Evolutionary conservation across 2,113 vertebrate species (phyloP), one percentile per base, ranked within the genome.

Genomic region (Microcebus jonahi): DNA sequence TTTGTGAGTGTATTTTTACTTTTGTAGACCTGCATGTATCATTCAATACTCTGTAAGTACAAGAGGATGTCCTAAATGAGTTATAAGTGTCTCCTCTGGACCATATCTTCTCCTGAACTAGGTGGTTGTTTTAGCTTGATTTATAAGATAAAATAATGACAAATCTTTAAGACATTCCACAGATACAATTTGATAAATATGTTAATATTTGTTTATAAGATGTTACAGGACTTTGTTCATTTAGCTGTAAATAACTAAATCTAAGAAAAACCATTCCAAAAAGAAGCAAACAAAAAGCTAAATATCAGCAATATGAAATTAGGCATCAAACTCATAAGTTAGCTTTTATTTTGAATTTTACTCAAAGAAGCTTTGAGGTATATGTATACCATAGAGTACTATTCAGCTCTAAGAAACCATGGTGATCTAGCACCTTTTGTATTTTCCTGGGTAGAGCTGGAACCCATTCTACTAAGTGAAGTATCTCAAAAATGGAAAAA

Each of bases 171-270:
- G 57, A 93, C 25, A 92, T 55, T 87, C 14, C 25, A 88, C 36
- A 96, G 63, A 94, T 17, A 95, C 59, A 91, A 57, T 79, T 86
- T 93, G n/a, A 95, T 90, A 91, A 91, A 82, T 86, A 73, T 83
- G 13, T 67, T 53, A 79, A 57, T 59, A 29, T 96, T 89, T 86
- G 50, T 94, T 91, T 85, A 79, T 4, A 91, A 65, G 71, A 84
- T 91, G 29, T 63, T 88, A 90, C 15, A 81, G 65, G 70, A 88
- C 59, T 84, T 92, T 73, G 20, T 45, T 88, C 67, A 82, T 55
- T 85, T 93, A 50, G 23, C 39, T 73, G 25, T n/a, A 90, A 88
- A 88, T 84, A 92, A 95, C 73, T 79, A 88, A 88, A 93, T 90
- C 57, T 76, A 90, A 88, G 42, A 89, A 63, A 36, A 97, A 88